Conservation (phyloP, 2,797 vertebrate genomes). For the Micrastur ruficollis region DNA sequence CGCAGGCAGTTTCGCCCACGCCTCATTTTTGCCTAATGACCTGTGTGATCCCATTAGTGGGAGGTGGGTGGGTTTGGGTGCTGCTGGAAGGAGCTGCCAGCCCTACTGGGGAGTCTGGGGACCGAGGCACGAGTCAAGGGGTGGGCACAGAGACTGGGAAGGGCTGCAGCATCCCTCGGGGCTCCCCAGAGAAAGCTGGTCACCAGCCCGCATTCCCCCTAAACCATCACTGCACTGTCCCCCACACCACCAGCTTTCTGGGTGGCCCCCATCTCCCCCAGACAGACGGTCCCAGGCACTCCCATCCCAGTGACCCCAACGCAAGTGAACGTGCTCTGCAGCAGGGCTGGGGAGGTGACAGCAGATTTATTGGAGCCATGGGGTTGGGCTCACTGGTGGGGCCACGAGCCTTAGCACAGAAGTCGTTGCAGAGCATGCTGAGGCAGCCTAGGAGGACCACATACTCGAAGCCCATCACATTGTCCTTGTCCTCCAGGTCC, state of each 20-base stretch:
- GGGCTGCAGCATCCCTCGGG: neutral
- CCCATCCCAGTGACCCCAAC: neutral
- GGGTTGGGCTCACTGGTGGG: accelerated
- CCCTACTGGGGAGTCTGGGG: neutral
- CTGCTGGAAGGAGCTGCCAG: neutral
- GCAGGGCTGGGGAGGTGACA: neutral
- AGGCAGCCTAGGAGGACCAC: neutral
- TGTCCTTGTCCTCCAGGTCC: neutral
- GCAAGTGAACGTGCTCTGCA: accelerated
- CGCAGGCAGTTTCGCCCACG: accelerated
- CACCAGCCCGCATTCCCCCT: accelerated
- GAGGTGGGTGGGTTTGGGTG: neutral
- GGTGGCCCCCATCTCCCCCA: neutral
- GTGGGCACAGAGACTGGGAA: neutral
- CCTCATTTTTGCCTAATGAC: constrained; percentile 48
- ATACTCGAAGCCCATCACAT: accelerated
- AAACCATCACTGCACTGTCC: neutral
- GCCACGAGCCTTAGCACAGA: neutral
- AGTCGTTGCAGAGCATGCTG: neutral
- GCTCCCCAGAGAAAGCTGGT: neutral
- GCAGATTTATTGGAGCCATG: accelerated
- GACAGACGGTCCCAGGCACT: accelerated
- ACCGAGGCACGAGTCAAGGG: neutral
- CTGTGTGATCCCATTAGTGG: neutral
- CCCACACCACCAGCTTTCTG: neutral